These are phyloP conservation scores for Papilio elwesi DNA, from an alignment of 2,888 invertebrate species.

Conservation along the genomic window DNA sequence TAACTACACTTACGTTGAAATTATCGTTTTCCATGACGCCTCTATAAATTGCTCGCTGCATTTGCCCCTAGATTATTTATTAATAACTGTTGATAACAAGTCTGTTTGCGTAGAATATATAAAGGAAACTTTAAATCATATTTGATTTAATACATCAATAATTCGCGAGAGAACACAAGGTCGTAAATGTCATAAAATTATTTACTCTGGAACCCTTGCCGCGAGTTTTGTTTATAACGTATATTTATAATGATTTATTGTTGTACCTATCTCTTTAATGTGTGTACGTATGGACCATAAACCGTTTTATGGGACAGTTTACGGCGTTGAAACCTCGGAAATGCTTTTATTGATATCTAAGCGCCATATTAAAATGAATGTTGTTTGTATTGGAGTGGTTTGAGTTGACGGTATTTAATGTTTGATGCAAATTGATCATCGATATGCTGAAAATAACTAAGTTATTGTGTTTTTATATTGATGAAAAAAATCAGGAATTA, in stretches of 20 bases:
- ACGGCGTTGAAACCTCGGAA: constrained; percentile 72
- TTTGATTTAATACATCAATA: constrained; percentile 66
- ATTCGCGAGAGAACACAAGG: constrained; percentile 70
- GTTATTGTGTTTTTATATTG: too few species aligned
- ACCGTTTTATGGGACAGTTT: constrained; percentile 77
- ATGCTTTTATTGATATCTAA: constrained; percentile 77
- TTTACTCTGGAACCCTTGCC: constrained; percentile 71
- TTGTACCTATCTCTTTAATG: constrained; percentile 76
- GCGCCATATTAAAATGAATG: constrained; percentile 65
- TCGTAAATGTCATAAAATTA: constrained; percentile 74
- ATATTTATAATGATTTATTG: constrained; percentile 78
- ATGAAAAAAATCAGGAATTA: too few species aligned
- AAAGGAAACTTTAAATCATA: constrained; percentile 66
- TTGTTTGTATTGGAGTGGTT: constrained; percentile 54
- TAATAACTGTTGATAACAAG: constrained; percentile 59
- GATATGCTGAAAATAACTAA: constrained; percentile 2
- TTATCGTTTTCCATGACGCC: constrained; percentile 39
- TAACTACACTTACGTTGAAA: constrained; percentile 49
- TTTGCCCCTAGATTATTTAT: constrained; percentile 54
- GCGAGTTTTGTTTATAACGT: constrained; percentile 70
- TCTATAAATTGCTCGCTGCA: constrained; percentile 51
- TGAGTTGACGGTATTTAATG: constrained; percentile 22
- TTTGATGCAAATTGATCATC: constrained; percentile 20
- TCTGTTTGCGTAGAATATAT: constrained; percentile 57
- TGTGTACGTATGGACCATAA: constrained; percentile 77